Evolutionary conservation across 2,797 vertebrate species (phyloP), one percentile per base, ranked within the genome.

Genomic region (Muscicapa comitata): DNA sequence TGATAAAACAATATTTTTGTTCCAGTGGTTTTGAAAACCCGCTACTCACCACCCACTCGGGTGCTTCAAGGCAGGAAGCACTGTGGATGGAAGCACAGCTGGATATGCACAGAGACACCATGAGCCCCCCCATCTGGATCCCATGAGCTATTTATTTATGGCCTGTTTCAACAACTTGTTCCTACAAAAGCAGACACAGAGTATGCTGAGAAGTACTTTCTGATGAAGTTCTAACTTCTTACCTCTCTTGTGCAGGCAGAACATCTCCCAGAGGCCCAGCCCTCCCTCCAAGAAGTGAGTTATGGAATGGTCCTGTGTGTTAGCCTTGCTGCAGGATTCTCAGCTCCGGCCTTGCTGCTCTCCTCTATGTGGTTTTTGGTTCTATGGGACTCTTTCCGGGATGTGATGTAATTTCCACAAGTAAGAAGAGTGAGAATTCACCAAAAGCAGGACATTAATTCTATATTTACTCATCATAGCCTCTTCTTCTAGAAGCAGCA

Each of bases 11-110:
- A 5, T 15, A 31, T 31, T 67, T 83, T 71, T 67, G 11, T 53
- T 61, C 40, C 42, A 31, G 31, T 18, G 47, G 17, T 91, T 93
- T 72, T 45, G 21, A 90, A 59, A 93, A 75, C 21, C 43, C 8
- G 26, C 38, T 13, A 13, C 26, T 66, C 3, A 1, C 21, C 53
- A 67, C 11, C 17, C 19, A 51, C n/a, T 61, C 0, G 0, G 90
- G 57, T 14, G 15, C 48, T 42, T 29, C 73, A 48, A 31, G 70
- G 28, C 12, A 38, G 38, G 5, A 17, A 76, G 40, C 66, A 28
- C 35, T 6, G 13, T 16, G 21, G 29, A 70, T 65, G 15, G 17
- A 94, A 42, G 17, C 7, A 43, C 12, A 73, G 53, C 33, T 72
- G 35, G 14, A 47, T 78, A 53, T 6, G 17, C 37, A 55, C 42